These are phyloP conservation scores for Apodemus sylvaticus DNA, from an alignment of 2,113 vertebrate genomes.

Conservation along the genomic window DNA sequence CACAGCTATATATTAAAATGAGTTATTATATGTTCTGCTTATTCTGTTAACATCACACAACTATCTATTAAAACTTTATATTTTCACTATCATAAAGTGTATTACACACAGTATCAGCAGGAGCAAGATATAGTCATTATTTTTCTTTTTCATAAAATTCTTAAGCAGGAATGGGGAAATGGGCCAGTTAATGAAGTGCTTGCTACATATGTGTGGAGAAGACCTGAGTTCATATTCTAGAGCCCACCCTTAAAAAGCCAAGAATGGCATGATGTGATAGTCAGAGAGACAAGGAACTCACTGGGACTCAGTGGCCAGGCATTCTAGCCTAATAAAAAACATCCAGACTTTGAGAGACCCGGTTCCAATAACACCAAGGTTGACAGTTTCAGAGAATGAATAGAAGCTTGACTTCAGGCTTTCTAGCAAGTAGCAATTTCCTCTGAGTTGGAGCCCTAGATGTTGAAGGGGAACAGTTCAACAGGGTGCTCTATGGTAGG, in stretches of 20 bases:
- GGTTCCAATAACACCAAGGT: neutral
- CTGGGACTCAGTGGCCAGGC: neutral
- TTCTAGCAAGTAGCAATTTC: neutral
- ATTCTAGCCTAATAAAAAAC: neutral
- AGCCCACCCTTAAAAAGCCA: neutral
- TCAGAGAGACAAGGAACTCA: neutral
- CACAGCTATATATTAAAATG: neutral
- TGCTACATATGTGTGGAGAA: neutral
- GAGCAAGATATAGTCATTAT: neutral
- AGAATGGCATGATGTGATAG: neutral
- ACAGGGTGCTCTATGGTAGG: neutral
- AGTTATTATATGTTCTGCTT: neutral
- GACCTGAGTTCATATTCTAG: neutral
- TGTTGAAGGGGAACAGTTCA: neutral
- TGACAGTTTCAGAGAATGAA: neutral
- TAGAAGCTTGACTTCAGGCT: neutral
- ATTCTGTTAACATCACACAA: neutral
- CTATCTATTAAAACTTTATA: neutral
- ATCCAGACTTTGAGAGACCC: too few relatives aligned
- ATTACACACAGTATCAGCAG: neutral
- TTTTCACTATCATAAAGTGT: neutral
- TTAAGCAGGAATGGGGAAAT: neutral
- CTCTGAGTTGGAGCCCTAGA: neutral
- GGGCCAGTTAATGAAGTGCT: neutral
- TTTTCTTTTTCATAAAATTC: neutral